Conservation (phyloP, 2,797 vertebrate species). For the Bovichtus diacanthus region DNA sequence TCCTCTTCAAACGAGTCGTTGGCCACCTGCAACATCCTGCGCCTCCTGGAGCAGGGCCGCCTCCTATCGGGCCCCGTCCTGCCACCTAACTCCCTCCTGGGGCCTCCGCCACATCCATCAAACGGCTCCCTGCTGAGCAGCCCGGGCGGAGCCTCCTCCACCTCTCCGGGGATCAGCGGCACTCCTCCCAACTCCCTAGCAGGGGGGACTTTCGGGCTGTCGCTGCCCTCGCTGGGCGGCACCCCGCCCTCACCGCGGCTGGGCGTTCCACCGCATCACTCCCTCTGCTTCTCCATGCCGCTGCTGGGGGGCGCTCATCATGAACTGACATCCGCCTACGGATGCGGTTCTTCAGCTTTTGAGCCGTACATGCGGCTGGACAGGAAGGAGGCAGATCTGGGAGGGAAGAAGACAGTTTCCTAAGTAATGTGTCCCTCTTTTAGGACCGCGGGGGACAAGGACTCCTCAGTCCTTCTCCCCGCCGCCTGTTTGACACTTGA, state of each 20-base stretch:
- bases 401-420: slow-evolving; percentile 88
- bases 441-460: slow-evolving; percentile 7
- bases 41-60: slow-evolving; percentile 93
- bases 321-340: slow-evolving; percentile 86
- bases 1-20: slow-evolving; percentile 90
- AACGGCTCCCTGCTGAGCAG: slow-evolving; percentile 82
- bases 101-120: slow-evolving; percentile 66
- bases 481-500: slow-evolving; percentile 36
- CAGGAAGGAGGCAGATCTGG: slow-evolving; percentile 84
- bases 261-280: slow-evolving; percentile 78
- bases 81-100: slow-evolving; percentile 86
- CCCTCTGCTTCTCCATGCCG: slow-evolving; percentile 89
- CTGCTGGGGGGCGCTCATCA: slow-evolving; percentile 87
- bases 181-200: slow-evolving; percentile 70
- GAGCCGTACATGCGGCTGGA: slow-evolving; percentile 93
- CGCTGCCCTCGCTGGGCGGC: slow-evolving; percentile 83
- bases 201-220: slow-evolving; percentile 83
- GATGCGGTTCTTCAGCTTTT: slow-evolving; percentile 92
- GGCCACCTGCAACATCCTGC: slow-evolving; percentile 94
- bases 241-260: slow-evolving; percentile 83
- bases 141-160: slow-evolving; percentile 69
- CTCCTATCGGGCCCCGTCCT: slow-evolving; percentile 89
- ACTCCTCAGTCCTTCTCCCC: slow-evolving; percentile 14
- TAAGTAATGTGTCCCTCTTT: slow-evolving; percentile 68
- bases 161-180: slow-evolving; percentile 73